Evolutionary conservation across 2,113 vertebrate species (phyloP).

Genomic region (Motacilla tschutschensis): DNA sequence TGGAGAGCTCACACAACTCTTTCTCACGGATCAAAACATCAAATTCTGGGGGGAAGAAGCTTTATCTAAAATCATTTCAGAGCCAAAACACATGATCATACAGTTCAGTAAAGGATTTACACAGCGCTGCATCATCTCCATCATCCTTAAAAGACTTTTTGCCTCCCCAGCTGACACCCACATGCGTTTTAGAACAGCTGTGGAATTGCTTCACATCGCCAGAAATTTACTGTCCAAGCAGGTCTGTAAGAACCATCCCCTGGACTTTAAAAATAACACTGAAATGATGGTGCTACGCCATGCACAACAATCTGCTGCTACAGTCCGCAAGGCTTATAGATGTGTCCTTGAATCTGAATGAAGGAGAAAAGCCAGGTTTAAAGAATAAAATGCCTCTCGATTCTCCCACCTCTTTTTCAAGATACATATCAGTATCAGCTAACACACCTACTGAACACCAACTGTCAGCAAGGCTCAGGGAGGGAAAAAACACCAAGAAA

Average conservation of each 20-base stretch:
- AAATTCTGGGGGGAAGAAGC: fast-evolving
- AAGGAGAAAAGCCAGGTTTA: background rate
- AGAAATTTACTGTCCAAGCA: background rate
- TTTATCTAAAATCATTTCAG: background rate
- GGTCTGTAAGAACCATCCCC: background rate
- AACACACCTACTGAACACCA: background rate
- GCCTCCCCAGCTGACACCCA: background rate
- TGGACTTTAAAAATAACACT: background rate
- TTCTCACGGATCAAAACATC: background rate
- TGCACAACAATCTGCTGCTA: background rate
- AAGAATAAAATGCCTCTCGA: background rate
- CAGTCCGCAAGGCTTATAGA: background rate
- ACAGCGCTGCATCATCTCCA: background rate
- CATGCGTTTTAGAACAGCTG: background rate
- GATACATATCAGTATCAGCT: background rate
- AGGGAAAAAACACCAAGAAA: background rate
- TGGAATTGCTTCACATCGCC: background rate
- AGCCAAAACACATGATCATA: fast-evolving
- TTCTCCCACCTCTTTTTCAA: background rate
- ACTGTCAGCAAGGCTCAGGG: background rate
- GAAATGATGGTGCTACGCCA: background rate
- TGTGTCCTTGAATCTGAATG: background rate
- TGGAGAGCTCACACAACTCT: fast-evolving
- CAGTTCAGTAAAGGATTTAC: background rate
- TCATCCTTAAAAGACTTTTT: background rate